phyloP scores from a whole-genome alignment of 2,113 vertebrate genomes.

The Aspidoscelis tigris region DNA sequence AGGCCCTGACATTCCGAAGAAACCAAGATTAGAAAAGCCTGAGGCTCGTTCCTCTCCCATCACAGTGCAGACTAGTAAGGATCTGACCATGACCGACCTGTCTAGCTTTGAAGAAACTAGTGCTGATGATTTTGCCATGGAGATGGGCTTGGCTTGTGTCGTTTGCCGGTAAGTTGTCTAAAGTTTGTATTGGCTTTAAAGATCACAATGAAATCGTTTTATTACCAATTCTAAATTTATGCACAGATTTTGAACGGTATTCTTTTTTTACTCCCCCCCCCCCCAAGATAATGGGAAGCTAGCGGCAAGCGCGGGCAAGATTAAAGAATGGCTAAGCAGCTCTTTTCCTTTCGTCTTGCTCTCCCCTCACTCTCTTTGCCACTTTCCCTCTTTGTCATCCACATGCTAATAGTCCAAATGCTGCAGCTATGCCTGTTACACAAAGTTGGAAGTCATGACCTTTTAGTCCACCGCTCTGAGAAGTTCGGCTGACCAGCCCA shows the following conservation, averaged over 20 bases:
- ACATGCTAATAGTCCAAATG: too few relatives aligned
- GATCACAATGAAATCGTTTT: neutral
- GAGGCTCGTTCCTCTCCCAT: slow-evolving; percentile 90
- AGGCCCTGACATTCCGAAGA: slow-evolving; percentile 86
- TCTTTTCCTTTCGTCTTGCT: too few relatives aligned
- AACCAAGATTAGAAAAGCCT: slow-evolving; percentile 89
- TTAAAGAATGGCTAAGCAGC: too few relatives aligned
- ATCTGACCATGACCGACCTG: slow-evolving; percentile 87
- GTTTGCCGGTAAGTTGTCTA: slow-evolving; percentile 86
- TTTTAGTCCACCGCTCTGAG: neutral
- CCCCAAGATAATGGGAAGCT: too few relatives aligned
- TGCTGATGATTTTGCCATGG: slow-evolving; percentile 98
- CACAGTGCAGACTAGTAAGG: slow-evolving; percentile 89
- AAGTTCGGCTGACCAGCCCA: neutral
- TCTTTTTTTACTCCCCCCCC: neutral
- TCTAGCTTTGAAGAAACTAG: slow-evolving; percentile 94
- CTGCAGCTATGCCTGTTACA: neutral
- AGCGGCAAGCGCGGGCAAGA: too few relatives aligned
- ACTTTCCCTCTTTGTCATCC: too few relatives aligned
- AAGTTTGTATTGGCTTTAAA: neutral
- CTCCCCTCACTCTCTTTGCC: too few relatives aligned
- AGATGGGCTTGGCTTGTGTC: slow-evolving; percentile 97
- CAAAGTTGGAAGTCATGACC: neutral
- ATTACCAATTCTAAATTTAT: neutral
- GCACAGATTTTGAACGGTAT: neutral